Conservation (phyloP, 2,113 vertebrate genomes). For the Anthoscopus minutus region DNA sequence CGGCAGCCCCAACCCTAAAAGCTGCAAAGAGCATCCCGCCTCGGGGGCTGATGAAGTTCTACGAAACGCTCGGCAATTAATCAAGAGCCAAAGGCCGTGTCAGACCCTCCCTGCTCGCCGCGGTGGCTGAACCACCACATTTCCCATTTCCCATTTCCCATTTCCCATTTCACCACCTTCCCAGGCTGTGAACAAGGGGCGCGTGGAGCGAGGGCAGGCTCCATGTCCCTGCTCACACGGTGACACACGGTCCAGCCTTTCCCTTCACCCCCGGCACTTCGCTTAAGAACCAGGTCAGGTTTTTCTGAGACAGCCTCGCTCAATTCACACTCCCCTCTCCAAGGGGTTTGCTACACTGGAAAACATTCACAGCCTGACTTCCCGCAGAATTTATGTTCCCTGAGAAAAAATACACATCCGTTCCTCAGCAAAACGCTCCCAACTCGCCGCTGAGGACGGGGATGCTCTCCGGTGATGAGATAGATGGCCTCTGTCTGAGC, state of each 20-base stretch:
- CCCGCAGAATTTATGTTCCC: not conserved
- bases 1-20: not conserved
- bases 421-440: fast-evolving
- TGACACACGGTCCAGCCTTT: not conserved
- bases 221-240: not conserved
- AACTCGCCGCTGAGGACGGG: not conserved
- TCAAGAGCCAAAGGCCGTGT: not conserved
- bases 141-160: not conserved
- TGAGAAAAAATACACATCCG: fast-evolving
- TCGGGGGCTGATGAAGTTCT: not conserved
- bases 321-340: not conserved
- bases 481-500: fast-evolving
- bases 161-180: not conserved
- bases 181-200: not conserved
- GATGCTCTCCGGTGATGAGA: no score
- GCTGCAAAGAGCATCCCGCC: not conserved
- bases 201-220: not conserved
- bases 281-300: conserved; percentile 18
- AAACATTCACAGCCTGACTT: not conserved
- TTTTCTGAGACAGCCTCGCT: not conserved
- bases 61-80: not conserved
- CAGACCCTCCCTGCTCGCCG: not conserved
- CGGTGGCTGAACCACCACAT: not conserved
- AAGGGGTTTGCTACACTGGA: not conserved
- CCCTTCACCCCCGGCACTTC: not conserved